Percentiles rank a stretch among this genome's conserved stretches.
These are phyloP conservation scores for Branchipolynoe longqiensis DNA, from an alignment of 2,888 invertebrate genomes.

Conservation along the genomic window DNA sequence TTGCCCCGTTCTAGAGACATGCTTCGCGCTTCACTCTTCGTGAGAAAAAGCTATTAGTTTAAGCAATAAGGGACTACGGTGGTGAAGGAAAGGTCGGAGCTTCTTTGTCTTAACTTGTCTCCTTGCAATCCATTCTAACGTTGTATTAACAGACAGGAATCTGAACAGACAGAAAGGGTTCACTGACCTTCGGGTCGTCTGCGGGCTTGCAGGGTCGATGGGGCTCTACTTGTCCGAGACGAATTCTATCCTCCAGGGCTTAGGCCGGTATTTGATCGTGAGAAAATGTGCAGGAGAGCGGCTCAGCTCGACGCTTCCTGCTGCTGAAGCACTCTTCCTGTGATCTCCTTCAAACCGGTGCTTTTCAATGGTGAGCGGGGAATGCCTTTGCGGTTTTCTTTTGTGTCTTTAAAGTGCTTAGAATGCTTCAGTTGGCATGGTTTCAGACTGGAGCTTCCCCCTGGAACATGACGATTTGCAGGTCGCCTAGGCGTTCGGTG, in stretches of 20 bases:
- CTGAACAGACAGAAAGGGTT: not conserved
- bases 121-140: too few species aligned
- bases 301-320: not conserved
- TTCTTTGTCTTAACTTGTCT: not conserved
- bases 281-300: not conserved
- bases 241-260: constrained; percentile 5
- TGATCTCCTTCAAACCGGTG: constrained; percentile 21
- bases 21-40: too few species aligned
- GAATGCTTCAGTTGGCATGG: constrained; percentile 17
- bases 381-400: not conserved
- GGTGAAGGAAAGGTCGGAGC: too few species aligned
- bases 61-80: too few species aligned
- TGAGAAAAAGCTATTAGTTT: too few species aligned
- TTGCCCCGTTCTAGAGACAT: too few species aligned
- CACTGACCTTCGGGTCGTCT: not conserved
- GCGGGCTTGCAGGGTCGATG: not conserved
- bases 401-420: not conserved
- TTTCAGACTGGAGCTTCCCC: not conserved
- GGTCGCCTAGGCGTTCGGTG: not conserved
- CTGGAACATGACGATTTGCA: not conserved
- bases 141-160: not conserved
- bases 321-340: not conserved
- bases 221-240: not conserved
- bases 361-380: constrained; percentile 25
- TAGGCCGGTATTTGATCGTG: constrained; percentile 17